Evolutionary conservation across 2,797 vertebrate species (phyloP), one percentile per base, ranked within the genome.

Genomic region (Malurus splendens): DNA sequence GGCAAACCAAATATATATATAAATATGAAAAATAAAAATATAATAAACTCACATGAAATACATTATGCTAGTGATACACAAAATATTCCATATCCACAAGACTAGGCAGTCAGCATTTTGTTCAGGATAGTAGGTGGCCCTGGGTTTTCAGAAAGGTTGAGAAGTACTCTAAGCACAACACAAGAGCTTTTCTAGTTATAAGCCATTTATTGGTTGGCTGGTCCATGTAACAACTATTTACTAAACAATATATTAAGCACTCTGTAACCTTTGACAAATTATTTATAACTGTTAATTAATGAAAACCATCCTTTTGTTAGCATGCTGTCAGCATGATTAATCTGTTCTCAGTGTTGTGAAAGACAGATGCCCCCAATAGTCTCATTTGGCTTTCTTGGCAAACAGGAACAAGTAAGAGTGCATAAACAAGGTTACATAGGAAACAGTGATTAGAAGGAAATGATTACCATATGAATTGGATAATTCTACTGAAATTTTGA

Each of bases 381-480:
- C 72, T 95, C 60, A 86, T 82, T 86, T 75, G 64, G n/a, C 68
- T 74, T 92, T 88, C 75, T 55, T 92, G 78, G 68, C 88, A 82
- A 91, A 33, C 28, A 74, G 42, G n/a, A 90, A 56, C 76, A 89
- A 88, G 36, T 54, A 70, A 81, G 75, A 82, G 47, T 68, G 65
- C 92, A 81, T 89, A 86, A 91, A 65, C 39, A 90, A 90, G 68
- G 83, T 68, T 88, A 77, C 51, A 80, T 36, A 82, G 61, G 83
- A 88, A 93, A 80, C 65, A 72, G 7, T 85, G 90, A 90, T 94
- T 85, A 87, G 68, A 85, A 94, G 81, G 57, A 95, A 94, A 95
- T 85, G 0, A 91, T 93, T 94, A 91, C 90, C 84, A 93, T 82
- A 84, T 90, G 92, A 94, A 94, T 48, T 77, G 72, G 47, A 55